Evolutionary conservation across 2,888 invertebrate genomes (phyloP).

Genomic region (Drosophila neutralis): DNA sequence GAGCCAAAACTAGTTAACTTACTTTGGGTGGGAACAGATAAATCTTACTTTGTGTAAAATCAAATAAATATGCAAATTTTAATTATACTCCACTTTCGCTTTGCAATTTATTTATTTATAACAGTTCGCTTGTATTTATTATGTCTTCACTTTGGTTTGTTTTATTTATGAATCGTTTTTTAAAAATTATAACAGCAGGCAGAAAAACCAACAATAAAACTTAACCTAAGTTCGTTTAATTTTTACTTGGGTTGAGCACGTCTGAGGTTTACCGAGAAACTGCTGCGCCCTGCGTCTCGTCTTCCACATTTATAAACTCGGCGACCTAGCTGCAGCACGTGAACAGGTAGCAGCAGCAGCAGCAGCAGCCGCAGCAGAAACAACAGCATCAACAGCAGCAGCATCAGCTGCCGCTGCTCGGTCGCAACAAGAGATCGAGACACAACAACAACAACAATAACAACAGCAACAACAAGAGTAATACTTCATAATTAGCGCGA

Average conservation of each 20-base stretch:
- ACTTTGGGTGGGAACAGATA: slow-evolving; percentile 1
- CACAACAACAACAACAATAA: slow-evolving; percentile 11
- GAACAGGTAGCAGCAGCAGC: slow-evolving; percentile 66
- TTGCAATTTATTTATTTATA: slow-evolving; percentile 1
- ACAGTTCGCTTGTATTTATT: slow-evolving; percentile 9
- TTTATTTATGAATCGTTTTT: slow-evolving; percentile 25
- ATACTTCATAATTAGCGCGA: slow-evolving; percentile 52
- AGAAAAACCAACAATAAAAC: slow-evolving; percentile 43
- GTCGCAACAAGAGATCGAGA: slow-evolving; percentile 44
- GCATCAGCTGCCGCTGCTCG: slow-evolving; percentile 30
- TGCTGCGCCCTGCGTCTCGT: slow-evolving; percentile 67
- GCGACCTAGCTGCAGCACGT: slow-evolving; percentile 60
- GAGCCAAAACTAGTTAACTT: slow-evolving; percentile 8
- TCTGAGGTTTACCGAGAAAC: slow-evolving; percentile 68
- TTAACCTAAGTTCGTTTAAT: slow-evolving; percentile 52
- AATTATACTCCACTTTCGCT: slow-evolving; percentile 22
- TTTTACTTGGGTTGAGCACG: slow-evolving; percentile 61
- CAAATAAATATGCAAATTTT: slow-evolving; percentile 4
- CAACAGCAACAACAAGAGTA: slow-evolving; percentile 31
- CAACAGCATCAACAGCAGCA: slow-evolving; percentile 10
- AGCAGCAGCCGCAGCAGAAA: slow-evolving; percentile 42
- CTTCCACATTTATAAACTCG: slow-evolving; percentile 76
- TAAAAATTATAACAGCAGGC: slow-evolving; percentile 14
- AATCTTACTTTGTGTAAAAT: background rate
- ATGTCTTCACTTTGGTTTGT: slow-evolving; percentile 13